Conservation (phyloP, 2,888 invertebrate genomes). For the Phalera bucephala region DNA sequence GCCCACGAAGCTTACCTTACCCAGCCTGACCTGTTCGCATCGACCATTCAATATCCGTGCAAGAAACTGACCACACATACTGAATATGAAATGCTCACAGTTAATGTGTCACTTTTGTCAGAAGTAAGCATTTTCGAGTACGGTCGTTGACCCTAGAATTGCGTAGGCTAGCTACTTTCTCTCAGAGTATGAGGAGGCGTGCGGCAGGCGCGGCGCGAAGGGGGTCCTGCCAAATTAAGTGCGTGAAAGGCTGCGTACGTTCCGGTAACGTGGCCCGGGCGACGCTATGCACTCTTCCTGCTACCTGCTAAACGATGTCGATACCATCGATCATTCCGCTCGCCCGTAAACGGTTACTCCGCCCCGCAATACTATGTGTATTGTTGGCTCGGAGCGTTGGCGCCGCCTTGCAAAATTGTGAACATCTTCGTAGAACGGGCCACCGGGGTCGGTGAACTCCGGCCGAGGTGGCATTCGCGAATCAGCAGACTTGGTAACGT, state of each 20-base stretch:
- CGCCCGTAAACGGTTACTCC: constrained; percentile 26
- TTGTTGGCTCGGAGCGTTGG: constrained; percentile 35
- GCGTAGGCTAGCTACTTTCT: constrained; percentile 83
- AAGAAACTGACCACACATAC: constrained; percentile 76
- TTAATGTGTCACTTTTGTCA: constrained; percentile 81
- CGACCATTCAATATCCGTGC: constrained; percentile 62
- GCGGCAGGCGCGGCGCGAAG: constrained; percentile 58
- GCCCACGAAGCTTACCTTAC: constrained; percentile 35
- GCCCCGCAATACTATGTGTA: constrained; percentile 17
- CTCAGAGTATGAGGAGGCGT: constrained; percentile 63
- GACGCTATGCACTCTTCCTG: constrained; percentile 39
- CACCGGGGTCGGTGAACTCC: constrained; percentile 59
- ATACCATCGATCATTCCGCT: constrained; percentile 20
- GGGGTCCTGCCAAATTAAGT: constrained; percentile 81
- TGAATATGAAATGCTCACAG: constrained; percentile 76
- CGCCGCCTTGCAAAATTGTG: constrained; percentile 40
- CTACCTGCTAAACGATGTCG: constrained; percentile 28
- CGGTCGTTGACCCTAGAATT: constrained; percentile 80
- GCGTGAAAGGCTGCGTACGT: constrained; percentile 77
- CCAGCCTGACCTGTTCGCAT: constrained; percentile 61
- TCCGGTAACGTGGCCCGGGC: constrained; percentile 47
- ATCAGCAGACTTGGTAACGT: constrained; percentile 52
- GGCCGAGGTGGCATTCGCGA: constrained; percentile 51
- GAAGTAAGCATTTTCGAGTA: constrained; percentile 79
- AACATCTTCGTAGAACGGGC: constrained; percentile 50